phyloP scores from a whole-genome alignment of 2,113 vertebrate genomes.

The Egretta garzetta region DNA sequence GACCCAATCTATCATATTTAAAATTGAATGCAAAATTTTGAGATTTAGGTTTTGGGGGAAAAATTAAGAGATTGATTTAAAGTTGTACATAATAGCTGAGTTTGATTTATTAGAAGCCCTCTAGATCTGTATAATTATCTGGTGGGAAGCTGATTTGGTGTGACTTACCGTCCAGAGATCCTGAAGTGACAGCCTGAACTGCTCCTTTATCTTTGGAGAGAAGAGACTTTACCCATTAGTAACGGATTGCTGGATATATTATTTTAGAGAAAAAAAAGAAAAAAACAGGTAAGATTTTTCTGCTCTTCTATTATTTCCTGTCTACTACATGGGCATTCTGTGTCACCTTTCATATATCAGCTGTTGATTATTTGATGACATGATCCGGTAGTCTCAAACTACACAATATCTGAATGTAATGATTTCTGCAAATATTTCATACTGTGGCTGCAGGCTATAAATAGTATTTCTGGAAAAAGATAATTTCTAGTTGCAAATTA shows the following conservation, averaged over 20 bases:
- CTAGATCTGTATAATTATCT: slow-evolving; percentile 44
- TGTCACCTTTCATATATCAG: background rate
- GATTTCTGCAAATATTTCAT: background rate
- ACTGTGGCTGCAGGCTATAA: background rate
- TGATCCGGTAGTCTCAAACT: background rate
- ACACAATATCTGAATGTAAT: background rate
- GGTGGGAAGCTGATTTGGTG: slow-evolving; percentile 68
- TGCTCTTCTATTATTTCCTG: slow-evolving; percentile 40
- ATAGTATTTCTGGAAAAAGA: background rate
- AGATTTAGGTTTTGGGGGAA: slow-evolving; percentile 26
- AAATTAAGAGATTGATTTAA: slow-evolving; percentile 2
- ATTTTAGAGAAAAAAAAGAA: slow-evolving; percentile 68
- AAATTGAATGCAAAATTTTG: background rate
- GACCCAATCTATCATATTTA: slow-evolving; percentile 30
- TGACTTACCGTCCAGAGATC: slow-evolving; percentile 71
- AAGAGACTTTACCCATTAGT: slow-evolving; percentile 68
- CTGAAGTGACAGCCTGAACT: slow-evolving; percentile 74
- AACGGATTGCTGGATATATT: slow-evolving; percentile 75
- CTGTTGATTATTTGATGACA: background rate
- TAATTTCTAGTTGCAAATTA: background rate
- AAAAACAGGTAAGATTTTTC: slow-evolving; percentile 63
- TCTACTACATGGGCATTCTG: slow-evolving; percentile 9
- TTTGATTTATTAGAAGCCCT: slow-evolving; percentile 54
- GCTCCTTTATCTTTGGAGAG: slow-evolving; percentile 71
- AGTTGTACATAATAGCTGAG: slow-evolving; percentile 41